Conservation (phyloP, 2,888 invertebrate species). For the Perithous albicinctus region DNA sequence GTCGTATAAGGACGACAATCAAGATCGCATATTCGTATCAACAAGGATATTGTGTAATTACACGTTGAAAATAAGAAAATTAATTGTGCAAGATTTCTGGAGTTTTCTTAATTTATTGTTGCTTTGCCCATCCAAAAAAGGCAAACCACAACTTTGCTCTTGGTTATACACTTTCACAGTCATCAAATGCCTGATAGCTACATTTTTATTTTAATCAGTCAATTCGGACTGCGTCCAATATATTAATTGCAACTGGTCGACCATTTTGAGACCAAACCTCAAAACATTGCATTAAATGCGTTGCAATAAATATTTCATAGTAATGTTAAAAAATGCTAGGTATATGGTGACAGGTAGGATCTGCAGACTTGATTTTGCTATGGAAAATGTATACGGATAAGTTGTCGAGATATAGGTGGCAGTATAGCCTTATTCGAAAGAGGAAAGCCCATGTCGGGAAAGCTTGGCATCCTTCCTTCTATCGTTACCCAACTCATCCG, state of each 20-base stretch:
- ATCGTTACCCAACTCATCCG: constrained; percentile 67
- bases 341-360: background rate
- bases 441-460: constrained; percentile 44
- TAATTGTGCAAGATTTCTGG: background rate
- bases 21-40: background rate
- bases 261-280: too few relatives aligned
- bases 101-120: too few relatives aligned
- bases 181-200: background rate
- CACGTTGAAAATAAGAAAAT: background rate
- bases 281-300: background rate
- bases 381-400: constrained; percentile 3
- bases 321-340: background rate
- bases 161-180: too few relatives aligned
- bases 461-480: constrained; percentile 60
- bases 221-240: too few relatives aligned
- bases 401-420: constrained; percentile 23
- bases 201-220: too few relatives aligned
- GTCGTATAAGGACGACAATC: constrained; percentile 66
- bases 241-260: too few relatives aligned
- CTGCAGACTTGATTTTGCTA: background rate
- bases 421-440: constrained; percentile 11
- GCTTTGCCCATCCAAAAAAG: background rate
- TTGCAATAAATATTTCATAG: background rate
- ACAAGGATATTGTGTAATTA: background rate
- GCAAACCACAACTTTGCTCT: background rate